Evolutionary conservation across 2,888 invertebrate genomes (phyloP), one percentile per base, ranked within the genome.

Genomic region (Hanleya hanleyi): DNA sequence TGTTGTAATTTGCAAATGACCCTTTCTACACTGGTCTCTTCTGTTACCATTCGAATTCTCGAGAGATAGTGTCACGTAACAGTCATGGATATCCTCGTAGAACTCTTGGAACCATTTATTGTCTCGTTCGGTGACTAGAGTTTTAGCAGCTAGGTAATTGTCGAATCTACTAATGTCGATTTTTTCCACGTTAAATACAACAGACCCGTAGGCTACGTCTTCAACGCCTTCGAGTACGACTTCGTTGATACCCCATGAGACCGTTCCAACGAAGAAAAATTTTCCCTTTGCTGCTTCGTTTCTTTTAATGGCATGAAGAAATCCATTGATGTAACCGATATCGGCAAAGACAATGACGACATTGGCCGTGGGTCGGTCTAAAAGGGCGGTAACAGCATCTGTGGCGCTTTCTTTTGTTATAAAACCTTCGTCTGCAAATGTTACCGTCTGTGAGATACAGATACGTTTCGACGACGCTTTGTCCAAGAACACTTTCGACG

Each of bases 21-120:
- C n/a, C 18, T n/a, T n/a, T 18, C 15, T 18, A 26, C 64, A 64
- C 37, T 37, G 64, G 15, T 18, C 29, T 7, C 15, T 18, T 7
- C 15, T 18, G 9, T 26, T 33, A 7, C n/a, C n/a, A 22, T 9
- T 22, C 9, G 38, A 32, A 6, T 33, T 62, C 6, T 69, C 65
- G 47, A 82, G 74, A 6, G 80, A 76, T 1, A 79, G 77, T 2
- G 85, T 81, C 29, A 86, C 76, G 67, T 86, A 87, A 77, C 91
- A 91, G 62, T 90, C 83, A 71, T 87, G 88, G 29, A 89, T 84
- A 37, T 87, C 81, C 77, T 90, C 86, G 86, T 90, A 91, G 78
- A 89, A 91, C 69, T 91, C 90, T 2, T 84, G 79, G 80, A 91
- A 91, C 91, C 91, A 92, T 0, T 91, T 91, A 77, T 91, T 91